A percentile compares a stretch with the other conserved stretches of the same genome.
Conservation (phyloP, 2,797 vertebrate species). For the Eospalax fontanierii region DNA sequence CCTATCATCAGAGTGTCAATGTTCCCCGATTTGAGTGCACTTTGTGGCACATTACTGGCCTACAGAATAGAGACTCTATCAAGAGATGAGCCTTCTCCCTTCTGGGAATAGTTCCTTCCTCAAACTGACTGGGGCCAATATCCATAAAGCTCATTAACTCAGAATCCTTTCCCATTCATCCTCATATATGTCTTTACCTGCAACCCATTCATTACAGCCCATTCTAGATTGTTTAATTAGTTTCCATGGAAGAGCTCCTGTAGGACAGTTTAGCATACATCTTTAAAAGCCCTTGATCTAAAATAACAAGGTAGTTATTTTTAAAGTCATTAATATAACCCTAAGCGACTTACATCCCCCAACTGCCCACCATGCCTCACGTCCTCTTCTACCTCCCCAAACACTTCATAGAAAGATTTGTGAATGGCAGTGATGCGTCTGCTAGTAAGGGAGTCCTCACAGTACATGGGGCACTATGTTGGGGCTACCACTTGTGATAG, state of each 20-base stretch:
- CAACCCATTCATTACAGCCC: constrained; percentile 75
- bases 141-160: constrained; percentile 80
- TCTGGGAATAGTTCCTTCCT: constrained; percentile 69
- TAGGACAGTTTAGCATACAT: constrained; percentile 81
- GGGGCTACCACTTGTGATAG: not conserved
- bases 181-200: constrained; percentile 78
- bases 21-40: not conserved
- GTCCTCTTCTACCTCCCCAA: constrained; percentile 12
- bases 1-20: not conserved
- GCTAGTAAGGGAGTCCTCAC: not conserved
- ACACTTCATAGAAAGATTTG: constrained; percentile 52
- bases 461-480: not conserved
- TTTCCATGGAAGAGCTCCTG: constrained; percentile 77
- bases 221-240: constrained; percentile 83
- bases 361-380: not conserved
- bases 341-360: constrained; percentile 50
- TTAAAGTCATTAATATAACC: constrained; percentile 69
- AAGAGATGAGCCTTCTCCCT: constrained; percentile 48
- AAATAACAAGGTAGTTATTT: constrained; percentile 81
- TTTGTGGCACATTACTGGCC: not conserved
- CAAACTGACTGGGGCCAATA: constrained; percentile 58
- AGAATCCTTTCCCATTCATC: constrained; percentile 75
- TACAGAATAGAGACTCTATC: constrained; percentile 36
- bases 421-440: not conserved
- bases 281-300: constrained; percentile 81